Evolutionary conservation across 1,140 invertebrate species (phyloP).

Genomic region (Globodera ellingtonae): DNA sequence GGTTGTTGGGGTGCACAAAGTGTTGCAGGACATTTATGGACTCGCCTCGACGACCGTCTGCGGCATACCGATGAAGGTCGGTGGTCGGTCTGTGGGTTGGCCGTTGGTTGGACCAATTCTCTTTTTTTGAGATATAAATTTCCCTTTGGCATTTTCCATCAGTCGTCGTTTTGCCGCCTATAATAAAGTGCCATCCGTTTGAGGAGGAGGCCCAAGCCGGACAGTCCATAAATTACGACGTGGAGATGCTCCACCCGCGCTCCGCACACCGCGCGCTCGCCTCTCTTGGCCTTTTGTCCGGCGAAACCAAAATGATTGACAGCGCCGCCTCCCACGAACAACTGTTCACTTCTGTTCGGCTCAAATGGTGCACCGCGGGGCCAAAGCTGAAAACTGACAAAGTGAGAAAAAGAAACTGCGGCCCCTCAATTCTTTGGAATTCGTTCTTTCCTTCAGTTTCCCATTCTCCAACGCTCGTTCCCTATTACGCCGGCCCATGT

Average conservation of each 20-base stretch:
- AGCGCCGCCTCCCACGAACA: slow-evolving; percentile 6
- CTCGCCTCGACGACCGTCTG: slow-evolving; percentile 55
- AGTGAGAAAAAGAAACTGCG: slow-evolving; percentile 10
- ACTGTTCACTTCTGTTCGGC: slow-evolving; percentile 33
- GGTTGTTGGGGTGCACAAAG: slow-evolving; percentile 37
- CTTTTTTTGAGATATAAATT: too few relatives aligned
- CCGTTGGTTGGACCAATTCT: too few relatives aligned
- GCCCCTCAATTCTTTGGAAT: neutral
- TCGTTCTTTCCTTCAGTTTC: slow-evolving; percentile 35
- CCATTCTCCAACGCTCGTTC: slow-evolving; percentile 34
- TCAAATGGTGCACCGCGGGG: slow-evolving; percentile 48
- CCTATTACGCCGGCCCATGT: slow-evolving; percentile 51
- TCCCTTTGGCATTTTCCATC: too few relatives aligned
- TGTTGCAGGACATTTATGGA: slow-evolving; percentile 49
- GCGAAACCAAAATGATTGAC: slow-evolving; percentile 28
- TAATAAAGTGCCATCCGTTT: slow-evolving; percentile 18
- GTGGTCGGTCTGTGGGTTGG: neutral
- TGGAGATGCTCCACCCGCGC: slow-evolving; percentile 47
- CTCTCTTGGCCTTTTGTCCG: slow-evolving; percentile 28
- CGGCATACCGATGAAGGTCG: slow-evolving; percentile 56
- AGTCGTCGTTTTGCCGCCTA: neutral
- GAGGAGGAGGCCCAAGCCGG: slow-evolving; percentile 48
- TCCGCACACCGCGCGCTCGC: slow-evolving; percentile 36
- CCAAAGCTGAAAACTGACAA: slow-evolving; percentile 49
- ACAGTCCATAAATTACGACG: slow-evolving; percentile 56